These are phyloP conservation scores for Belgica antarctica DNA, from an alignment of 2,888 invertebrate species.

Conservation along the genomic window DNA sequence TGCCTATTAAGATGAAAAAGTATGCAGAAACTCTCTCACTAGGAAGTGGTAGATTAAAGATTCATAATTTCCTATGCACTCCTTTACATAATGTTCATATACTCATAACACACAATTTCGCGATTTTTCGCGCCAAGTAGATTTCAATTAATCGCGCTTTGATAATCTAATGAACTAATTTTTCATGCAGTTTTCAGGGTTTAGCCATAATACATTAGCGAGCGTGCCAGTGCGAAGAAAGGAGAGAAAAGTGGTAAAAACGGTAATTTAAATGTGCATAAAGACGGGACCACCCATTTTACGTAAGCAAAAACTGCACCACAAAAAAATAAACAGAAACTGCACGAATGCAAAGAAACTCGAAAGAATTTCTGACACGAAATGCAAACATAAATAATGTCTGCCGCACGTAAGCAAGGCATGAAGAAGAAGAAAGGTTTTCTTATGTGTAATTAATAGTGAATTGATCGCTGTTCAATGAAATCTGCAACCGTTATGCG, in stretches of 20 bases:
- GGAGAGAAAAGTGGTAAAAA: not conserved
- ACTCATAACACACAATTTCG: not conserved
- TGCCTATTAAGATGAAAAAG: not conserved
- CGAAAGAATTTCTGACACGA: slow-evolving; percentile 34
- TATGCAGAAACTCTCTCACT: not conserved
- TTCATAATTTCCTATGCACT: not conserved
- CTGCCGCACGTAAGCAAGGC: slow-evolving; percentile 29
- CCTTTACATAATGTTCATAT: not conserved
- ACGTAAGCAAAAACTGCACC: not conserved
- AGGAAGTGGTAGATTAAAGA: not conserved
- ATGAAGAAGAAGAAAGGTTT: not conserved
- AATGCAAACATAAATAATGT: slow-evolving; percentile 28
- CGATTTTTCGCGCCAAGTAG: no score
- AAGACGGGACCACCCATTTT: slow-evolving; percentile 31
- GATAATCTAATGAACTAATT: slow-evolving; percentile 24
- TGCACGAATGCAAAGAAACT: slow-evolving; percentile 9
- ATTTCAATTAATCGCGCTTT: slow-evolving; percentile 18
- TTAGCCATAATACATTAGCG: not conserved
- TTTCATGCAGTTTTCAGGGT: slow-evolving; percentile 3
- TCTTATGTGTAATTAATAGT: slow-evolving; percentile 14
- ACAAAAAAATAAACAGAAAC: not conserved
- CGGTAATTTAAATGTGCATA: slow-evolving; percentile 26
- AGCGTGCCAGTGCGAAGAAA: not conserved
- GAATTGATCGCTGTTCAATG: not conserved
- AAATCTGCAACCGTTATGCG: not conserved